Conservation (phyloP, 1,140 invertebrate species). For the Lepidotrigona ventralis region DNA sequence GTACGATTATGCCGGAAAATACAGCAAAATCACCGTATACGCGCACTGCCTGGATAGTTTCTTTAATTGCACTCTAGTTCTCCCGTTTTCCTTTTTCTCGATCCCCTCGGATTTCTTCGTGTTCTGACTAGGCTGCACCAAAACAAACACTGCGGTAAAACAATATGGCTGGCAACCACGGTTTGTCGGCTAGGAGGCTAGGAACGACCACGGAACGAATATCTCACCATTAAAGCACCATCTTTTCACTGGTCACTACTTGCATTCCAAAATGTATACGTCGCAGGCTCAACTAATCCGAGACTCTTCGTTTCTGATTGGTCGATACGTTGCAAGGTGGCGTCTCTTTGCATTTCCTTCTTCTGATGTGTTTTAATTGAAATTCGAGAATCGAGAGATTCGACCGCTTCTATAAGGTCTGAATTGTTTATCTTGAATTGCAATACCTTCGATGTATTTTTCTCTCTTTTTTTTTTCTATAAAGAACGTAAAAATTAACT, state of each 20-base stretch:
- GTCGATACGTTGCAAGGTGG: conserved; percentile 27
- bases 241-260: conserved; percentile 49
- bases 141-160: conserved; percentile 73
- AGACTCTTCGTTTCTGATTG: conserved; percentile 33
- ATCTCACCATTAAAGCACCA: conserved; percentile 41
- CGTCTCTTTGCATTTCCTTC: conserved; percentile 44
- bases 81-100: conserved; percentile 26
- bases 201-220: conserved; percentile 55
- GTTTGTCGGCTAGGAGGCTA: conserved; percentile 47
- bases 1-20: conserved; percentile 42
- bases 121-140: conserved; percentile 60
- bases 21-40: conserved; percentile 36
- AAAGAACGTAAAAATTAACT: neutral
- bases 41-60: conserved; percentile 40
- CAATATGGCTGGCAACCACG: conserved; percentile 70
- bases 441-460: neutral
- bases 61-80: conserved; percentile 19
- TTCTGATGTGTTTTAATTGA: conserved; percentile 15
- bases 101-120: conserved; percentile 52
- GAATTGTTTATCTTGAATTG: too few species aligned
- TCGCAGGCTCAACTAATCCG: conserved; percentile 20
- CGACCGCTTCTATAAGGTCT: neutral
- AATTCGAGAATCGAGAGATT: neutral
- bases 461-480: neutral
- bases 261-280: conserved; percentile 53